A percentile compares a stretch with the other conserved stretches of the same genome.
These are phyloP conservation scores for Ashinkailepas kermadecensis DNA, from an alignment of 2,888 invertebrate species.

Conservation along the genomic window DNA sequence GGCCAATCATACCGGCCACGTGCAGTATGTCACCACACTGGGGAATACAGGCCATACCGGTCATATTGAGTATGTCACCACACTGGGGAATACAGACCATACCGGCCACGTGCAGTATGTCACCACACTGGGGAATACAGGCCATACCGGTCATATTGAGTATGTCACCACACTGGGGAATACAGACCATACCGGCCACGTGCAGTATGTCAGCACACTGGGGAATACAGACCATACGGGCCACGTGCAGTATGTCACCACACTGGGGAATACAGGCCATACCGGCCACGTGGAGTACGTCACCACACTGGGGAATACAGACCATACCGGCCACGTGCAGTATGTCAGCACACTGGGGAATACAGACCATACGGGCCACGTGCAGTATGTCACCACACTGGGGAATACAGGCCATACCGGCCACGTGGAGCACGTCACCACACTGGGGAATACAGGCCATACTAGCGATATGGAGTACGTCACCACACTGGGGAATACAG, in stretches of 20 bases:
- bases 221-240: slow-evolving; percentile 39
- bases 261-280: slow-evolving; percentile 44
- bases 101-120: slow-evolving; percentile 63
- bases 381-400: slow-evolving; percentile 74
- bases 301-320: slow-evolving; percentile 55
- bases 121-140: too few relatives aligned
- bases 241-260: slow-evolving; percentile 63
- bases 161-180: too few relatives aligned
- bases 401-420: slow-evolving; percentile 40
- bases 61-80: slow-evolving; percentile 72
- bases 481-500: slow-evolving; percentile 55
- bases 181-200: slow-evolving; percentile 66
- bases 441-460: slow-evolving; percentile 44
- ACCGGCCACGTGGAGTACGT: slow-evolving; percentile 78
- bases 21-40: slow-evolving; percentile 74
- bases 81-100: slow-evolving; percentile 49
- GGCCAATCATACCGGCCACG: slow-evolving; percentile 85
- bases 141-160: too few relatives aligned
- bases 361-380: slow-evolving; percentile 66
- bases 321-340: not conserved
- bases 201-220: slow-evolving; percentile 74
- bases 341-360: too few relatives aligned
- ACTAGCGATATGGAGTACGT: slow-evolving; percentile 78
- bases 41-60: slow-evolving; percentile 57
- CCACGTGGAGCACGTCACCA: slow-evolving; percentile 60